A percentile compares a stretch with the other conserved stretches of the same genome.
phyloP scores from a whole-genome alignment of 1,140 invertebrate species.

The Aphaenogaster rudis region DNA sequence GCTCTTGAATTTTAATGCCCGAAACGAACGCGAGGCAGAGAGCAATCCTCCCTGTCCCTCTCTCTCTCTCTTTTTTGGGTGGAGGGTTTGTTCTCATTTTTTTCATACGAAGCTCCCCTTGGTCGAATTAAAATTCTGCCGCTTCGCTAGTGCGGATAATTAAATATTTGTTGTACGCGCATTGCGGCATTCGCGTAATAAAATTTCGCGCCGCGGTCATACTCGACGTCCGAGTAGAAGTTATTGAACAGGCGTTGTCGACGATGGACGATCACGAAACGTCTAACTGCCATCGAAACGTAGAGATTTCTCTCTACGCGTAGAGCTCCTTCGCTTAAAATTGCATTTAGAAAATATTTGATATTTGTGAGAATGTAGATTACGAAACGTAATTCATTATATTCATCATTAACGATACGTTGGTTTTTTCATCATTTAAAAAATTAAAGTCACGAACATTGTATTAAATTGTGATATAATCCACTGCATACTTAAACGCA shows the following conservation, averaged over 20 bases:
- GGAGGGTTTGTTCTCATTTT: neutral
- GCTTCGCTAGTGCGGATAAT: slow-evolving; percentile 59
- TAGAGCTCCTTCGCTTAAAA: neutral
- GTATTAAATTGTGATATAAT: neutral
- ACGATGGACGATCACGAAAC: neutral
- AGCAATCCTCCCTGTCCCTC: neutral
- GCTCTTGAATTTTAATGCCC: slow-evolving; percentile 63
- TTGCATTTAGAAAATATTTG: neutral
- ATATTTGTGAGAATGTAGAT: neutral
- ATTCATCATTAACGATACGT: neutral
- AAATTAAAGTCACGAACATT: neutral
- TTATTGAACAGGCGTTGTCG: neutral
- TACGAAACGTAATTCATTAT: neutral
- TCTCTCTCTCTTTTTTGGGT: neutral
- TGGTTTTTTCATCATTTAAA: neutral
- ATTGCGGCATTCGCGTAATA: neutral
- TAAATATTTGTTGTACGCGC: slow-evolving; percentile 53
- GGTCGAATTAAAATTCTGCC: slow-evolving; percentile 59
- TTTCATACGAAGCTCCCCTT: neutral
- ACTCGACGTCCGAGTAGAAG: slow-evolving; percentile 3
- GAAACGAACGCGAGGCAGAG: slow-evolving; percentile 30
- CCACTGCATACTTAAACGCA: neutral
- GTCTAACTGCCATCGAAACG: neutral
- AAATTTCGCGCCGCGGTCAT: slow-evolving; percentile 36
- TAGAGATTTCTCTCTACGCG: neutral